Base-by-base conservation (phyloP, 1,140 invertebrate species). In the Ylistrum balloti region DNA sequence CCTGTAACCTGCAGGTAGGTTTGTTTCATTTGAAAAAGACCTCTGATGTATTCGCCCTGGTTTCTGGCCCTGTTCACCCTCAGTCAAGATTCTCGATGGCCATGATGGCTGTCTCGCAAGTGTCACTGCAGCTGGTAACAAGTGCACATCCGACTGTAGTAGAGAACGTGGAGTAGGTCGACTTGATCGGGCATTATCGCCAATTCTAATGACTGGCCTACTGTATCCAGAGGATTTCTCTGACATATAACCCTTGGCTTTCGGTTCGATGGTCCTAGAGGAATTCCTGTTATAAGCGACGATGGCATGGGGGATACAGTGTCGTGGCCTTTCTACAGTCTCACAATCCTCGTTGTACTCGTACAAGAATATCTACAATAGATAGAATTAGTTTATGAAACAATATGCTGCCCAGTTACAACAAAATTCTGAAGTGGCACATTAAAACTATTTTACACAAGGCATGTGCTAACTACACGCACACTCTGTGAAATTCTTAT, bases 261-360 rank as follows among this genome's bases (percentile, higher is more conserved):
- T 86, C 0, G 33, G 1, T 9, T 86, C 86, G 0, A 13, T 28
- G 86, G 15, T 33, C 5, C 33, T 33, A n/a, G 35, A 89, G 74
- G 41, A 86, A 85, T 89, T 86, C 86, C 88, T 91, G 74, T 90
- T 87, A 48, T 91, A 94, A 7, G 90, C 85, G 28, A 94, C 74
- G 32, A 94, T 86, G 86, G 94, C 94, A 89, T 93, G 92, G 0
- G 94, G 94, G 28, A 94, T 87, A 91, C 91, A 93, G 32, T 94
- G 94, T 17, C 93, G 86, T 15, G 94, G 94, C 35, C 91, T 87
- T 11, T 91, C 38, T 20, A 91, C 85, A 20, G 93, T 92, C 87
- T 92, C 88, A 85, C 91, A 93, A 48, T 94, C 92, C 34, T 94
- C 93, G 86, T 91, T 91, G 88, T 94, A 94, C 85, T 94, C 94